A percentile compares a stretch with the other conserved stretches of the same genome.
phyloP scores from a whole-genome alignment of 2,797 vertebrate species.

The Ptychobarbus kaznakovi region DNA sequence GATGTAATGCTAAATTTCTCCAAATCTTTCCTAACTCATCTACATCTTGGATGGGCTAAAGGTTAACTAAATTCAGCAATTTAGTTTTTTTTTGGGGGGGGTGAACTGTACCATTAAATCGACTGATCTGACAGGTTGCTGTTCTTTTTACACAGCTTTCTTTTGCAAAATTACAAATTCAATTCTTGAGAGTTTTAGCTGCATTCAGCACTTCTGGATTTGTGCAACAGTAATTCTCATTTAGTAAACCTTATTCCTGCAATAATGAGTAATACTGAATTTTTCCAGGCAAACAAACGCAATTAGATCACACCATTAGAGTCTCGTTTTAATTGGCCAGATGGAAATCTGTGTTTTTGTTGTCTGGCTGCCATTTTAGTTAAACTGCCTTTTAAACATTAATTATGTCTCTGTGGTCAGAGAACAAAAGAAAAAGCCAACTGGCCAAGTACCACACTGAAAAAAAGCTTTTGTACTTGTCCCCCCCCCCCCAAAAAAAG shows the following conservation, averaged over 20 bases:
- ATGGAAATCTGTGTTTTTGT: slow-evolving; percentile 56
- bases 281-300: slow-evolving; percentile 39
- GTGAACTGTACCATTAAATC: neutral
- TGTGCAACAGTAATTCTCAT: neutral
- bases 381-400: slow-evolving; percentile 41
- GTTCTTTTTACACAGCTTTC: neutral
- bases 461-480: slow-evolving; percentile 1
- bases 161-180: neutral
- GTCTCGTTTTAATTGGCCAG: slow-evolving; percentile 37
- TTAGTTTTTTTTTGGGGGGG: neutral
- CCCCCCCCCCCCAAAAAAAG: neutral
- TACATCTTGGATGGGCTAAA: neutral
- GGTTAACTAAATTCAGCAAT: neutral
- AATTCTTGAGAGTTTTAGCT: neutral
- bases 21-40: neutral
- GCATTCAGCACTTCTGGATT: neutral
- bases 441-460: neutral
- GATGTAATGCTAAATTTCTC: neutral
- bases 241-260: neutral
- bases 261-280: slow-evolving; percentile 7
- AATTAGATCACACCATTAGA: slow-evolving; percentile 46
- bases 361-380: slow-evolving; percentile 52
- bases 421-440: slow-evolving; percentile 49
- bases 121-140: neutral
- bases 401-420: slow-evolving; percentile 44